Evolutionary conservation across 2,797 vertebrate genomes (phyloP).

Genomic region (Diglossa cyanea): DNA sequence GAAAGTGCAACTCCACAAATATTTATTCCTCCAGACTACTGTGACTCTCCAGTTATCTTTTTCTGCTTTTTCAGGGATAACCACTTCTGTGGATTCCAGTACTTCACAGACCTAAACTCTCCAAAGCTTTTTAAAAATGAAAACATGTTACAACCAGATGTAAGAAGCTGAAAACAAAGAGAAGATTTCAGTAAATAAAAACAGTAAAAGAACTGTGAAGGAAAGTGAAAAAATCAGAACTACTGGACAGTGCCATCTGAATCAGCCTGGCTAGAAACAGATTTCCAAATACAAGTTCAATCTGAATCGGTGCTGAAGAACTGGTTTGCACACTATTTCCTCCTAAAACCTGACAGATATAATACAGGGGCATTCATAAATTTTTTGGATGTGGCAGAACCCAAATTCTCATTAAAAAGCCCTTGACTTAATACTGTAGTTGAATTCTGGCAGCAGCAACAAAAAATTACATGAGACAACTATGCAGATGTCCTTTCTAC

Average conservation of each 20-base stretch:
- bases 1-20: not conserved
- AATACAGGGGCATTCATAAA: rapidly evolving
- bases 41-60: not conserved
- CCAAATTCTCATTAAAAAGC: not conserved
- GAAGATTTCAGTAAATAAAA: not conserved
- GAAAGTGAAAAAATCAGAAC: not conserved
- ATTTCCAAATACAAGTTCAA: not conserved
- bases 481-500: not conserved
- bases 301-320: not conserved
- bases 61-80: not conserved
- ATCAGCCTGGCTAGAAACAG: not conserved
- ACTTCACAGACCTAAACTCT: not conserved
- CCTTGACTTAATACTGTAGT: not conserved
- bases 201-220: not conserved
- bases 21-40: not conserved
- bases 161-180: not conserved
- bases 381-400: not conserved
- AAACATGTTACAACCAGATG: not conserved
- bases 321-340: not conserved
- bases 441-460: not conserved
- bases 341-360: not conserved
- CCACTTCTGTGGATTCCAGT: not conserved
- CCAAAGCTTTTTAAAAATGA: not conserved
- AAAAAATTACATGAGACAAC: not conserved
- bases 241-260: not conserved